Conservation (phyloP, 2,113 vertebrate species). For the Eudorcas thomsonii region DNA sequence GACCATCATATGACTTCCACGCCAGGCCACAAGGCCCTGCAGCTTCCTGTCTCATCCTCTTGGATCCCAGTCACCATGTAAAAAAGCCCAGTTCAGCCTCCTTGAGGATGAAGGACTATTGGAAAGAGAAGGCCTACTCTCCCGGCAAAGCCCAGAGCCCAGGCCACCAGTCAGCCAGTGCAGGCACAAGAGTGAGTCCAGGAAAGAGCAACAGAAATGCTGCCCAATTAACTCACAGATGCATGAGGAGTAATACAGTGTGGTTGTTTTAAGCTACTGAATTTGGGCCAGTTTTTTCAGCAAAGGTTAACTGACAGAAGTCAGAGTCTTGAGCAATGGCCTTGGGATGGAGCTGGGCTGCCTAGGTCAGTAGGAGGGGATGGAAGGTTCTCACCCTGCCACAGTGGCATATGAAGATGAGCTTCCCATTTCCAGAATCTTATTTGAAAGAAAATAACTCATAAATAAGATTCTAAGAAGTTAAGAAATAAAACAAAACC, state of each 20-base stretch:
- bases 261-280: background rate
- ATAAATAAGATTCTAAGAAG: conserved; percentile 45
- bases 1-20: background rate
- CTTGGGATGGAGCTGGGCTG: background rate
- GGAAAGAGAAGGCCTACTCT: background rate
- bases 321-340: background rate
- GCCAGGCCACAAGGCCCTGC: background rate
- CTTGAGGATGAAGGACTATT: background rate
- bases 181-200: background rate
- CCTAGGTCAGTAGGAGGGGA: background rate
- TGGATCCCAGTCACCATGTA: background rate
- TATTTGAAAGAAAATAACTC: conserved; percentile 47
- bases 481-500: conserved; percentile 53
- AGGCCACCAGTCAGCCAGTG: background rate
- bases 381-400: background rate
- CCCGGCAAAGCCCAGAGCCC: background rate
- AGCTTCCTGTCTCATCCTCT: background rate
- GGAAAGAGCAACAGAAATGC: background rate
- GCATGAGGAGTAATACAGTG: background rate
- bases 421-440: conserved; percentile 16
- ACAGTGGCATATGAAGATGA: background rate
- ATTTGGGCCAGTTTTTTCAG: background rate
- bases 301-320: background rate
- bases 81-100: background rate
- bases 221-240: background rate